Base-by-base conservation (phyloP, 2,888 invertebrate species). In the Drosophila trichaetosa region DNA sequence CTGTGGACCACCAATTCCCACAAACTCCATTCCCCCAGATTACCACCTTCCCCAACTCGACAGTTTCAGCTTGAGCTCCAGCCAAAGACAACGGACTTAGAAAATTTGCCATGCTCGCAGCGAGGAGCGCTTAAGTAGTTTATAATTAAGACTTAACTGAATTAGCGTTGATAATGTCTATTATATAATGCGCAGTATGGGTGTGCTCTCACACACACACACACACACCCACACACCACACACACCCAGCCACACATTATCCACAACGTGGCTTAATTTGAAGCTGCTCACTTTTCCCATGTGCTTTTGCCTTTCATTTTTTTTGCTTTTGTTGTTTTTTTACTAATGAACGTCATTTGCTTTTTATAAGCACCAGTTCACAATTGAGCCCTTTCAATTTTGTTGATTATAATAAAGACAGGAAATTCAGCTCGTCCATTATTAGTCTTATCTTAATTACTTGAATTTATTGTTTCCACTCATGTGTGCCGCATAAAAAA, bases 61-160 rank as follows among this genome's bases (percentile, higher is more conserved):
- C 38, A 31, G 7, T 11, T 13, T 10, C 36, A 36, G 18, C 29
- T 56, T 2, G n/a, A 49, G 52, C 65, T 57, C 6, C 27, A 60
- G 70, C 54, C 71, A 40, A 36, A 58, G 61, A 29, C 62, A 56
- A 38, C n/a, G 18, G 73, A 71, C 76, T 83, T 90, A 69, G 89
- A 68, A 82, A 77, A 83, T 80, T 88, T 69, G 81, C 72, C 61
- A 73, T 72, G 82, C 85, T 89, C 76, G 70, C 82, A 77, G 77
- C 71, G 83, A 80, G 77, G 77, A 73, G 83, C 81, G 69, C 75
- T 79, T 86, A 91, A 91, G 91, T 87, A 87, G 87, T 87, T 90
- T 90, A 90, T 90, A 91, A 91, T 91, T 91, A 91, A 91, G 91
- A 91, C 86, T 80, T 91, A 91, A 91, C 83, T 84, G 84, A 91